Base-by-base conservation (phyloP, 2,888 invertebrate genomes). In the Pyrrhia umbra region DNA sequence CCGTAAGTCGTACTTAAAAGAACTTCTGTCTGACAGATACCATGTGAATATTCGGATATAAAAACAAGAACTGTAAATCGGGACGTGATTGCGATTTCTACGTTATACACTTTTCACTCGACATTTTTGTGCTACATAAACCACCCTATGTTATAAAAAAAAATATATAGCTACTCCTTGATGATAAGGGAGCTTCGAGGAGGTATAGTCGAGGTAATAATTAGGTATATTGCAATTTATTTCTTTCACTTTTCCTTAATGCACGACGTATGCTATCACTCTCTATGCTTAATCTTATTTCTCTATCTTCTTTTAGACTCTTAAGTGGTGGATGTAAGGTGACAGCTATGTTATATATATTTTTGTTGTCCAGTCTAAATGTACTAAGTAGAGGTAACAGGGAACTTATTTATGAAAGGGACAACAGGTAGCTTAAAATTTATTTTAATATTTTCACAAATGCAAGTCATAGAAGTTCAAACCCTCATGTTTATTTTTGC, bases 251-350 rank as follows among this genome's bases (percentile, higher is more conserved):
- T 65, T 20, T 68, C 40, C 57, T 57, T 56, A 39, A 34, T 80
- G 84, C 85, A 85, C 84, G 84, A 73, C 57, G 67, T 66, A 39
- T 57, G 80, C 77, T 79, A 72, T 65, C 68, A 76, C 58, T 66
- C 50, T 66, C 75, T 84, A 46, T 68, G 74, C 77, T 66, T 68
- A 40, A 40, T 37, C 25, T 66, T 59, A 68, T 39, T 37, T 23
- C n/a, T n/a, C 21, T 40, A 39, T 51, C 65, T 51, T 51, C 25
- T 73, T 46, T 45, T 75, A 55, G 76, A 68, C 55, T 67, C 63
- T 47, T 71, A 75, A 59, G 45, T 57, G 58, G 74, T 66, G 52
- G 61, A 66, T 68, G 67, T 73, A 72, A 65, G 84, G 81, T 86
- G 80, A 75, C 72, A 80, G 84, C 63, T 50, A 69, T 75, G 16